Conservation (phyloP, 2,797 vertebrate species). For the Poeciliopsis gracilis region DNA sequence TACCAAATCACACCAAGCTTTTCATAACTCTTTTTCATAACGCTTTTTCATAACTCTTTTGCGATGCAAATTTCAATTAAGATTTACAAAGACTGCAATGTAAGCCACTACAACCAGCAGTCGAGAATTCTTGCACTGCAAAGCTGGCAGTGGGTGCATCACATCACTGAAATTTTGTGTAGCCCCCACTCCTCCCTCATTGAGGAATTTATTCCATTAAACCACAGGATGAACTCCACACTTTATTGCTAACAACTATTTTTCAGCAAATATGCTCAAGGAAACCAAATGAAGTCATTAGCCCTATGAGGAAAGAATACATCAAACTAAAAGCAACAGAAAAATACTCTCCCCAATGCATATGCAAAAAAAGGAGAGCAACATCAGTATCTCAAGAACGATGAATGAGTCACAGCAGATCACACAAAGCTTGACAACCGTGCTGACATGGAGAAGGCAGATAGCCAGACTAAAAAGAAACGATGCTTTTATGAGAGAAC, state of each 20-base stretch:
- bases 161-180: not conserved
- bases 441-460: slow-evolving; percentile 73
- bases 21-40: not conserved
- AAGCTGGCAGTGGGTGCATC: not conserved
- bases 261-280: slow-evolving; percentile 21
- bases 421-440: slow-evolving; percentile 70
- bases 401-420: slow-evolving; percentile 74
- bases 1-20: not conserved
- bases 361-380: slow-evolving; percentile 50
- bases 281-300: slow-evolving; percentile 40
- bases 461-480: slow-evolving; percentile 73
- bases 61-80: not conserved
- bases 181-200: not conserved
- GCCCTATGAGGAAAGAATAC: slow-evolving; percentile 6
- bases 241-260: slow-evolving; percentile 22
- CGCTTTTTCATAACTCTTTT: not conserved
- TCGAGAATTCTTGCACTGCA: not conserved
- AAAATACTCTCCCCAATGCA: slow-evolving; percentile 30
- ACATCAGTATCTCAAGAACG: slow-evolving; percentile 62
- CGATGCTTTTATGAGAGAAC: slow-evolving; percentile 66
- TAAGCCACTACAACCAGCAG: not conserved
- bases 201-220: slow-evolving; percentile 2
- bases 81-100: not conserved
- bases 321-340: slow-evolving; percentile 41
- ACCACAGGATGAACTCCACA: slow-evolving; percentile 16